Evolutionary conservation across 35 echinoderm and acorn worm genomes (phyloP).

Genomic region (Ptychodera flava): DNA sequence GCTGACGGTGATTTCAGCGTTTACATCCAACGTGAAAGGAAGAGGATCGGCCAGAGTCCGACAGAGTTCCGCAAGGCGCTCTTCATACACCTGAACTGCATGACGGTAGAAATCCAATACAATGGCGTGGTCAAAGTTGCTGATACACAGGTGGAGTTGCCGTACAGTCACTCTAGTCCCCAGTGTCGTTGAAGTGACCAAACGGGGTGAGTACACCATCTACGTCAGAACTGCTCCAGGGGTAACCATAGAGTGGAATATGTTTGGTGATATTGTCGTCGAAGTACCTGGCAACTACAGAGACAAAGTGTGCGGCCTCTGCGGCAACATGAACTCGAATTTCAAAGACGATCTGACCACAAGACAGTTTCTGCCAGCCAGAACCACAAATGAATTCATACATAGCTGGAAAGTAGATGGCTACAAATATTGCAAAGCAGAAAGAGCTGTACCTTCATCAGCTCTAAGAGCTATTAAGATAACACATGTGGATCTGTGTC

Average conservation of each 20-base stretch:
- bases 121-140: conserved; percentile 38
- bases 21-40: conserved; percentile 24
- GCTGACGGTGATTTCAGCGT: conserved; percentile 28
- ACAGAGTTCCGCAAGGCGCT: background rate
- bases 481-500: conserved; percentile 13
- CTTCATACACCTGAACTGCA: conserved; percentile 33
- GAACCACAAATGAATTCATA: conserved; percentile 30
- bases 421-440: conserved; percentile 27
- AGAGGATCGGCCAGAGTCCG: background rate
- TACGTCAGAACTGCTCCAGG: conserved; percentile 34
- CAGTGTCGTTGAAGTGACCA: conserved; percentile 14
- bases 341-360: conserved; percentile 49
- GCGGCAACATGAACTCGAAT: conserved; percentile 54
- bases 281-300: conserved; percentile 10
- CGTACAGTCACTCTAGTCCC: conserved; percentile 37
- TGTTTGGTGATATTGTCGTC: conserved; percentile 10
- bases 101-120: conserved; percentile 36
- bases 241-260: conserved; percentile 37
- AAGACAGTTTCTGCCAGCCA: conserved; percentile 38
- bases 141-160: conserved; percentile 31
- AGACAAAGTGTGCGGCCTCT: conserved; percentile 33
- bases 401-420: conserved; percentile 80
- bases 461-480: conserved; percentile 5
- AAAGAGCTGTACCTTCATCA: background rate
- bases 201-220: background rate